phyloP scores from a whole-genome alignment of 2,113 vertebrate species.

The Leucoraja erinaceus region DNA sequence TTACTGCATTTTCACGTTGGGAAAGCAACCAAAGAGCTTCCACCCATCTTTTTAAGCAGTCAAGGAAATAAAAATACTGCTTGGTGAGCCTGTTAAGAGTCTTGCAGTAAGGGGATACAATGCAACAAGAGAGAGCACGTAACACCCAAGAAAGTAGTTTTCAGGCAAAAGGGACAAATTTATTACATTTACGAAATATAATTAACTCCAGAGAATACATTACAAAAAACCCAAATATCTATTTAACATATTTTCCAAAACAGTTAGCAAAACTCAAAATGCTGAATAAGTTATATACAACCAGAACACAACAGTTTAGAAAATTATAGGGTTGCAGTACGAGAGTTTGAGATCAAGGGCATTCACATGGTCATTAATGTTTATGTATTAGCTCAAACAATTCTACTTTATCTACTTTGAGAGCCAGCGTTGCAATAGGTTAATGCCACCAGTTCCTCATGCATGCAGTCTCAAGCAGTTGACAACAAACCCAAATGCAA shows the following conservation, averaged over 20 bases:
- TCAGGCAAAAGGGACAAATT: too few species aligned
- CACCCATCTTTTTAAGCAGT: not conserved
- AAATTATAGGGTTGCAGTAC: not conserved
- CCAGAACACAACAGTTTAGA: not conserved
- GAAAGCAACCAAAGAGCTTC: not conserved
- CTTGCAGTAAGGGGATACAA: not conserved
- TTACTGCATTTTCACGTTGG: not conserved
- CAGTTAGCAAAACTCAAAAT: slow-evolving; percentile 27
- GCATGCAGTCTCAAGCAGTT: not conserved
- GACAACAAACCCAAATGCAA: not conserved
- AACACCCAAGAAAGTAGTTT: not conserved
- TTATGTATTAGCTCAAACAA: not conserved
- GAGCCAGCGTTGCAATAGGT: not conserved
- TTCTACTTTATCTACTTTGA: not conserved
- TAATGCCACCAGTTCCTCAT: too few species aligned
- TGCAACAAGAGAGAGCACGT: not conserved
- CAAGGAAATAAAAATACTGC: not conserved
- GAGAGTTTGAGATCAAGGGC: not conserved
- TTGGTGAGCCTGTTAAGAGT: not conserved
- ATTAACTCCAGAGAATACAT: not conserved
- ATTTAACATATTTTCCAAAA: not conserved
- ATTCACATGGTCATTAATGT: not conserved
- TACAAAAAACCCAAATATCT: not conserved
- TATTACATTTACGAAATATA: not conserved
- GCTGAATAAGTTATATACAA: not conserved